Evolutionary conservation across 2,113 vertebrate species (phyloP).

Genomic region (Pseudois nayaur): DNA sequence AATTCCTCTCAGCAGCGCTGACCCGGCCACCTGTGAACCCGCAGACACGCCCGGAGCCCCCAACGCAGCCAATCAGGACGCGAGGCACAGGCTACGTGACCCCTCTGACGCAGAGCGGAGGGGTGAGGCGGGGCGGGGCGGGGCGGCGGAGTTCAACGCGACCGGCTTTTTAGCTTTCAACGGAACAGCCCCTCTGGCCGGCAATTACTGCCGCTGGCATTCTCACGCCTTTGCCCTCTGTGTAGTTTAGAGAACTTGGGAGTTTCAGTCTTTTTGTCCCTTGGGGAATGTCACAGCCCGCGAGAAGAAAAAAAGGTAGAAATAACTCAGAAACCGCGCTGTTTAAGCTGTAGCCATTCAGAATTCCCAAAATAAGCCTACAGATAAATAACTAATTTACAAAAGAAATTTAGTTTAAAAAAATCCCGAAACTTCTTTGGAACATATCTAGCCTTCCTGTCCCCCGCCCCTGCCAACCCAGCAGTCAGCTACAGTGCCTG

Average conservation of each 20-base stretch:
- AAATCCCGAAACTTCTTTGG: background rate
- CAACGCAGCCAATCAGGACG: slow-evolving; percentile 12
- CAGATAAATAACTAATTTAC: background rate
- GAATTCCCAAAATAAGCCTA: background rate
- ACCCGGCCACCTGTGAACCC: background rate
- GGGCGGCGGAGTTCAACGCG: fast-evolving
- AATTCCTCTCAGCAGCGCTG: fast-evolving
- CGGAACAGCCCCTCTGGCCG: fast-evolving
- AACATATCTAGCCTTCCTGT: background rate
- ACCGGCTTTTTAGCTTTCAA: fast-evolving
- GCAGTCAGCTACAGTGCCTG: background rate
- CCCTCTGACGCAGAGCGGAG: background rate
- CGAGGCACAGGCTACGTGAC: background rate
- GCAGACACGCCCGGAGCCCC: background rate
- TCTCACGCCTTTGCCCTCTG: background rate
- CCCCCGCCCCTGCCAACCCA: background rate
- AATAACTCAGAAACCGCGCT: background rate
- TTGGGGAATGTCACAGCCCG: background rate
- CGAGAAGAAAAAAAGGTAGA: background rate
- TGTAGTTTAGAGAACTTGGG: background rate
- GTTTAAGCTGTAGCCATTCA: background rate
- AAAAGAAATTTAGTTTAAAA: background rate
- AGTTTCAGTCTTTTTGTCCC: background rate
- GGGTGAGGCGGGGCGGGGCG: fast-evolving
- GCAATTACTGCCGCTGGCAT: fast-evolving